Percentiles rank a stretch among this genome's conserved stretches.
phyloP scores from a whole-genome alignment of 2,888 invertebrate species.

The Falcaria lacertinaria region DNA sequence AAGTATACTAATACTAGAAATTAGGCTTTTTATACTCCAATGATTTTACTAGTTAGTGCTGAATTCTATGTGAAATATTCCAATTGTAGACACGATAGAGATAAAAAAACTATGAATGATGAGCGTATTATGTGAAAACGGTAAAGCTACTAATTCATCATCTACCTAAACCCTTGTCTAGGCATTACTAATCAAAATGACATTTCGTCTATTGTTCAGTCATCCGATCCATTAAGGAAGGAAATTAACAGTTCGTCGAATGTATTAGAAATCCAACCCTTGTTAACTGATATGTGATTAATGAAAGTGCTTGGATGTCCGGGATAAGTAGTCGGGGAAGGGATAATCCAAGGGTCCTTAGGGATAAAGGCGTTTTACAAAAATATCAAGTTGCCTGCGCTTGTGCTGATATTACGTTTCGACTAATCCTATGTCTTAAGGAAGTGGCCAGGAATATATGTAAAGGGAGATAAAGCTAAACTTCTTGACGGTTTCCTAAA shows the following conservation, averaged over 20 bases:
- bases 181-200: not conserved
- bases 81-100: too few relatives aligned
- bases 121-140: too few relatives aligned
- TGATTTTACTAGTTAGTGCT: too few relatives aligned
- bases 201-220: not conserved
- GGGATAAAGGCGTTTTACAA: slow-evolving; percentile 27
- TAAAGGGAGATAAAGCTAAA: too few relatives aligned
- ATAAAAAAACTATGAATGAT: too few relatives aligned
- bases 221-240: slow-evolving; percentile 9
- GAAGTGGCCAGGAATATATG: not conserved
- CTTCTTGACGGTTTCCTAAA: too few relatives aligned
- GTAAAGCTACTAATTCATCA: not conserved
- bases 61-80: too few relatives aligned
- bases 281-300: slow-evolving; percentile 61
- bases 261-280: slow-evolving; percentile 42
- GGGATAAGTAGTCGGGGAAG: slow-evolving; percentile 14
- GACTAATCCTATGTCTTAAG: slow-evolving; percentile 1
- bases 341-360: slow-evolving; percentile 18
- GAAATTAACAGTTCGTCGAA: slow-evolving; percentile 36
- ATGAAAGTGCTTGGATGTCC: slow-evolving; percentile 44
- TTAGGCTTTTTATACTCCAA: too few relatives aligned
- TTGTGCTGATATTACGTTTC: slow-evolving; percentile 15
- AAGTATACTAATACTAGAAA: too few relatives aligned
- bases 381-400: slow-evolving; percentile 35
- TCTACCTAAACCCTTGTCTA: not conserved